phyloP scores from a whole-genome alignment of 2,113 vertebrate species.

The Bubalus kerabau region DNA sequence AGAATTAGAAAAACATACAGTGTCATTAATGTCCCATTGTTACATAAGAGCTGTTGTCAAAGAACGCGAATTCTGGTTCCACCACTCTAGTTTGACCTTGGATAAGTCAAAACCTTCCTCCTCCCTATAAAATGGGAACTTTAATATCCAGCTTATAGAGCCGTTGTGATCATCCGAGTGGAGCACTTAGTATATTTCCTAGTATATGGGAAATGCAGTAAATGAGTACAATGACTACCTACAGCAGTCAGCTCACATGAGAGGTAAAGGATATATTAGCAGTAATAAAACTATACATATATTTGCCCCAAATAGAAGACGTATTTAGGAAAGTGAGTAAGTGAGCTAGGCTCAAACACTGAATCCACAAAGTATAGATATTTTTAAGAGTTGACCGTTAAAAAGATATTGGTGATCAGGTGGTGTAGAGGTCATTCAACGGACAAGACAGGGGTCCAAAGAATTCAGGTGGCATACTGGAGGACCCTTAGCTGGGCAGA shows the following conservation, averaged over 20 bases:
- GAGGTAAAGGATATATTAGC: background rate
- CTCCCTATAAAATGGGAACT: background rate
- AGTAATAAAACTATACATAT: background rate
- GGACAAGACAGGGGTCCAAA: background rate
- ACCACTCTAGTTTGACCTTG: background rate
- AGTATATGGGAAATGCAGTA: background rate
- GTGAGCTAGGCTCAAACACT: background rate
- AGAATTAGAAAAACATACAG: background rate
- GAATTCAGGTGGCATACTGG: background rate
- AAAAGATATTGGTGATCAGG: background rate
- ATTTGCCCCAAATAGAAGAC: background rate
- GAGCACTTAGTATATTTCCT: background rate
- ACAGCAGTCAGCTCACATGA: background rate
- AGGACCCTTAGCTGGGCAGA: background rate
- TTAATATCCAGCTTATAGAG: background rate
- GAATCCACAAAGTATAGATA: background rate
- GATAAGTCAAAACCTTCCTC: background rate
- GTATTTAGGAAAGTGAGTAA: slow-evolving; percentile 7
- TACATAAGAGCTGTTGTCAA: background rate
- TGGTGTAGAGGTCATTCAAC: background rate
- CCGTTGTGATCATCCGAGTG: background rate
- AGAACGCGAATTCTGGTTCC: background rate
- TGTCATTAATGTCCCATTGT: background rate
- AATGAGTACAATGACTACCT: background rate
- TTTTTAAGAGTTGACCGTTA: background rate